phyloP scores from a whole-genome alignment of 2,113 vertebrate species.

The Abramis brama region DNA sequence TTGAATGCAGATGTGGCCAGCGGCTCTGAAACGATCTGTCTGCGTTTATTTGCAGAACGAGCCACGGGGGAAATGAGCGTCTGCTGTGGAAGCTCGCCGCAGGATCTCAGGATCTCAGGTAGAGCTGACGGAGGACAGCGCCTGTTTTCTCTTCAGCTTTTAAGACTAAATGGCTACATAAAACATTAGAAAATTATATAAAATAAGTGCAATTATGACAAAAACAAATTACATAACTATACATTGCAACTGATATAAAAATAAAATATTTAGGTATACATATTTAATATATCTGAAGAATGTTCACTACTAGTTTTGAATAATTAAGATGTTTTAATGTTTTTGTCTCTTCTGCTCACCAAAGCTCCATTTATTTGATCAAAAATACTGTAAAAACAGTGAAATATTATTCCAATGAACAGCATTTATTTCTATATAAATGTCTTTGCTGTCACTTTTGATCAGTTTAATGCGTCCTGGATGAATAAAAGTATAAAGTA shows the following conservation, averaged over 20 bases:
- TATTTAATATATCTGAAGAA: not conserved
- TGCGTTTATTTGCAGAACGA: slow-evolving; percentile 69
- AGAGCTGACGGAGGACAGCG: slow-evolving; percentile 48
- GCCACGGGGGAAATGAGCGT: slow-evolving; percentile 67
- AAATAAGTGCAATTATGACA: not conserved
- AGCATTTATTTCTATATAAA: too few species aligned
- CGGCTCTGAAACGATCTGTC: slow-evolving; percentile 71
- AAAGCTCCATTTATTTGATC: not conserved
- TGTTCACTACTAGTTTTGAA: not conserved
- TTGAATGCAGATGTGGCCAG: slow-evolving; percentile 68
- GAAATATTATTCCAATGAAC: too few species aligned
- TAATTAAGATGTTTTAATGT: not conserved
- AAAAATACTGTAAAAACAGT: not conserved
- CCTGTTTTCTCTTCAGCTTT: not conserved
- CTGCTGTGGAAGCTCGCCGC: not conserved
- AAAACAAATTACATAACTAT: too few species aligned
- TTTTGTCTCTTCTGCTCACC: not conserved
- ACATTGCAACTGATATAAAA: too few species aligned
- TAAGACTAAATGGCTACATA: not conserved
- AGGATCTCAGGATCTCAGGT: slow-evolving; percentile 69
- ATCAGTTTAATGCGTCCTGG: too few species aligned
- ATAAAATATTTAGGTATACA: not conserved
- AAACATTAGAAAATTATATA: not conserved
- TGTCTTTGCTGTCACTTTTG: too few species aligned
- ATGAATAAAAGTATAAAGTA: too few species aligned